Evolutionary conservation across 2,888 invertebrate species (phyloP).

Genomic region (Macropis europaea): DNA sequence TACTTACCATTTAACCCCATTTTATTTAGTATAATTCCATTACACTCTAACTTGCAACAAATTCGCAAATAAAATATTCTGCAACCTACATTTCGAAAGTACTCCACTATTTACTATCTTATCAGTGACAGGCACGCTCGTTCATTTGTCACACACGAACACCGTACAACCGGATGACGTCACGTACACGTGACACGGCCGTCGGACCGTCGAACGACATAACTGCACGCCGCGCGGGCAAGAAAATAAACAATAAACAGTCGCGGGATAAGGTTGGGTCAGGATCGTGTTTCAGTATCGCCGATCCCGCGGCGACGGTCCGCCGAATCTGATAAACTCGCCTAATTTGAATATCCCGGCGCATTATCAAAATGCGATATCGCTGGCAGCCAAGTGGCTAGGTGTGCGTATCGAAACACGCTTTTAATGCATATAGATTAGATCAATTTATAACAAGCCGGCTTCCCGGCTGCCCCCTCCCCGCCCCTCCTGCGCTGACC

Average conservation of each 20-base stretch:
- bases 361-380: conserved; percentile 79
- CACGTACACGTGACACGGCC: too few relatives aligned
- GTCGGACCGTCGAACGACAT: too few relatives aligned
- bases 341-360: conserved; percentile 76
- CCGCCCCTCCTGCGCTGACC: conserved; percentile 20
- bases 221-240: too few relatives aligned
- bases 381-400: conserved; percentile 65
- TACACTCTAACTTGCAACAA: too few relatives aligned
- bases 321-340: conserved; percentile 75
- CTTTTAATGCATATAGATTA: conserved; percentile 79
- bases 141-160: too few relatives aligned
- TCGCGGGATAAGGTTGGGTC: conserved; percentile 35
- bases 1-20: too few relatives aligned
- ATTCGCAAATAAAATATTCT: too few relatives aligned
- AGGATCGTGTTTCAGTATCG: conserved; percentile 39
- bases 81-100: too few relatives aligned
- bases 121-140: too few relatives aligned
- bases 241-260: conserved; percentile 14
- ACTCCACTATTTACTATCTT: too few relatives aligned
- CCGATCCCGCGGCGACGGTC: conserved; percentile 63
- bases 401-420: conserved; percentile 70
- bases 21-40: too few relatives aligned
- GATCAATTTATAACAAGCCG: conserved; percentile 78
- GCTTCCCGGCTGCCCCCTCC: conserved; percentile 59
- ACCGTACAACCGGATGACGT: too few relatives aligned